Evolutionary conservation across 1,140 invertebrate genomes (phyloP).

Genomic region (Cotesia typhae): DNA sequence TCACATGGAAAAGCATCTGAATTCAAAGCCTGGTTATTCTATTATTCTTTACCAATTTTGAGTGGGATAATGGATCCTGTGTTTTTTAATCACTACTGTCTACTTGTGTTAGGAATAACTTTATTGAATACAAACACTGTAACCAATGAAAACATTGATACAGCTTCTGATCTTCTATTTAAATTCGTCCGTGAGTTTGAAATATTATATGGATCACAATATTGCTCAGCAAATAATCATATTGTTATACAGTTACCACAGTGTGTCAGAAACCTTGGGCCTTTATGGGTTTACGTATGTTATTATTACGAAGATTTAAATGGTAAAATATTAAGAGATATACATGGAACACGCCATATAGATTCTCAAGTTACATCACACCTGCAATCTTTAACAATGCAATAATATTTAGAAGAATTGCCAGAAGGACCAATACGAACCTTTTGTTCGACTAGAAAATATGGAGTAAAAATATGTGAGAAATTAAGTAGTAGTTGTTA

Average conservation of each 20-base stretch:
- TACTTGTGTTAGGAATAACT: background rate
- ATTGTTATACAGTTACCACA: slow-evolving; percentile 41
- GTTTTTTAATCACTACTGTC: slow-evolving; percentile 28
- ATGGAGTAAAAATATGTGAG: slow-evolving; percentile 42
- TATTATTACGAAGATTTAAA: slow-evolving; percentile 45
- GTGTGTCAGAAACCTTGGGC: slow-evolving; percentile 38
- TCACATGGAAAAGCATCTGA: slow-evolving; percentile 43
- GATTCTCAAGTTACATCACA: slow-evolving; percentile 41
- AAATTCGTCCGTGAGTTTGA: slow-evolving; percentile 42
- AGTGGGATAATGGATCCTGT: slow-evolving; percentile 36
- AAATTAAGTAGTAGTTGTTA: slow-evolving; percentile 34
- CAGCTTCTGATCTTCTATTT: slow-evolving; percentile 28
- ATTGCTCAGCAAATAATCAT: slow-evolving; percentile 44
- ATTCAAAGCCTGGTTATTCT: slow-evolving; percentile 37
- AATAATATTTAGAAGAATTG: slow-evolving; percentile 30
- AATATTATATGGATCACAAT: slow-evolving; percentile 39
- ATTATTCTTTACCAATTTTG: slow-evolving; percentile 39
- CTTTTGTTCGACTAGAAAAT: slow-evolving; percentile 37
- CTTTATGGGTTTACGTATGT: slow-evolving; percentile 41
- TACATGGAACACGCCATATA: slow-evolving; percentile 43
- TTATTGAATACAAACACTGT: slow-evolving; percentile 17
- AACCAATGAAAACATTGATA: background rate
- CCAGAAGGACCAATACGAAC: slow-evolving; percentile 26
- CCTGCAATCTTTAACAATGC: slow-evolving; percentile 33
- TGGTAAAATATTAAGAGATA: slow-evolving; percentile 37